Conservation (phyloP, 2,888 invertebrate genomes). For the Caenorhabditis zanzibari region DNA sequence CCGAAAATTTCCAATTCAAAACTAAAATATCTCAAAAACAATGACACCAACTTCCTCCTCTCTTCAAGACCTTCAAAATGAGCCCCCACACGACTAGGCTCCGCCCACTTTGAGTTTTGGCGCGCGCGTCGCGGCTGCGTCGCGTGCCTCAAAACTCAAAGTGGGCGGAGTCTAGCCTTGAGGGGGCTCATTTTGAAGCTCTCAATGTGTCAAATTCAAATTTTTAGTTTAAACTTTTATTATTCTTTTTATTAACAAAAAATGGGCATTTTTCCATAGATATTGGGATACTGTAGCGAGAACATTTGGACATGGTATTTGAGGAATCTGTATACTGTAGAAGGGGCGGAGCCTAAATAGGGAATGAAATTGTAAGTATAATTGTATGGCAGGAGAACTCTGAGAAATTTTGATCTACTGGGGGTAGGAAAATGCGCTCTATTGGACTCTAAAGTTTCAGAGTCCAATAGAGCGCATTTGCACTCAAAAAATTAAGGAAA, state of each 20-base stretch:
- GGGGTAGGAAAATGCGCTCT: slow-evolving; percentile 7
- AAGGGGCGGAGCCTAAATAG: background rate
- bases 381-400: background rate
- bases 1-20: too few species aligned
- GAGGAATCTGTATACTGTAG: slow-evolving; percentile 38
- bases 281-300: background rate
- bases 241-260: background rate
- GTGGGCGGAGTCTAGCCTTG: background rate
- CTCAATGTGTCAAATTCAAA: background rate
- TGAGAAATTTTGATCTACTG: too few species aligned
- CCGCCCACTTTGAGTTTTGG: background rate
- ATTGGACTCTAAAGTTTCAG: too few species aligned
- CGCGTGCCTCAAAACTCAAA: background rate
- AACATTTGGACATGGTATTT: slow-evolving; percentile 45
- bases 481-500: slow-evolving; percentile 1
- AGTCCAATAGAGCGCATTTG: slow-evolving; percentile 8
- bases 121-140: background rate
- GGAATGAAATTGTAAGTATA: background rate
- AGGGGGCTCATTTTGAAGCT: background rate
- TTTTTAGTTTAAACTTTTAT: background rate
- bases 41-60: too few species aligned
- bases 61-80: background rate
- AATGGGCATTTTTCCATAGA: background rate
- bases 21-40: too few species aligned
- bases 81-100: background rate